Evolutionary conservation across 2,797 vertebrate species (phyloP).

Genomic region (Eurystomus glaucurus): DNA sequence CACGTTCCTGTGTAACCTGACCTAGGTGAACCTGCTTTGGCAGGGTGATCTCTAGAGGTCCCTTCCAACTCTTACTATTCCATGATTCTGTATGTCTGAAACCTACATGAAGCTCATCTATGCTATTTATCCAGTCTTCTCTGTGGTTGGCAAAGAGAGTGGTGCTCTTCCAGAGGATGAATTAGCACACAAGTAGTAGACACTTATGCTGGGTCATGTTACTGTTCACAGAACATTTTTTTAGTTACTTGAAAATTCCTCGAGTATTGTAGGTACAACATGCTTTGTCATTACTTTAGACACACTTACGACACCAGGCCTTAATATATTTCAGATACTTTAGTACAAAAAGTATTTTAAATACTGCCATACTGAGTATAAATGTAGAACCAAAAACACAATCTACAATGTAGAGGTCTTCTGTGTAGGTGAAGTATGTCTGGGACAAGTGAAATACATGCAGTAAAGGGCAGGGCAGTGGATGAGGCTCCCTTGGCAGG

Average conservation of each 20-base stretch:
- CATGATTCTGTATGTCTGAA: background rate
- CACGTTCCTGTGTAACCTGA: too few species aligned
- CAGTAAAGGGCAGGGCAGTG: background rate
- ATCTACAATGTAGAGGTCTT: background rate
- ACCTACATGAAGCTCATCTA: background rate
- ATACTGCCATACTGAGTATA: background rate
- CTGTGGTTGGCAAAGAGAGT: background rate
- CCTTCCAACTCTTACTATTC: too few species aligned
- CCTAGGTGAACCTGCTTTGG: too few species aligned
- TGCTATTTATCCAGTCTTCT: background rate
- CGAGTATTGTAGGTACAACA: background rate
- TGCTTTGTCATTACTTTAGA: background rate
- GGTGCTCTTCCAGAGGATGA: background rate
- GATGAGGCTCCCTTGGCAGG: background rate
- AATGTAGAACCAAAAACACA: background rate
- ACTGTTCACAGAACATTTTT: background rate
- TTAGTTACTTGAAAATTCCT: background rate
- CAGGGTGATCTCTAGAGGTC: too few species aligned
- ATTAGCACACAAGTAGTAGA: accelerated
- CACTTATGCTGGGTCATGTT: background rate
- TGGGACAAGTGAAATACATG: background rate
- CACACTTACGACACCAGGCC: accelerated
- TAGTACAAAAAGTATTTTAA: background rate
- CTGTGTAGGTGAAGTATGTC: background rate
- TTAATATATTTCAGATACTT: background rate